Evolutionary conservation across 2,888 invertebrate species (phyloP), one percentile per base, ranked within the genome.

Genomic region (Eudasyphora cyanicolor): DNA sequence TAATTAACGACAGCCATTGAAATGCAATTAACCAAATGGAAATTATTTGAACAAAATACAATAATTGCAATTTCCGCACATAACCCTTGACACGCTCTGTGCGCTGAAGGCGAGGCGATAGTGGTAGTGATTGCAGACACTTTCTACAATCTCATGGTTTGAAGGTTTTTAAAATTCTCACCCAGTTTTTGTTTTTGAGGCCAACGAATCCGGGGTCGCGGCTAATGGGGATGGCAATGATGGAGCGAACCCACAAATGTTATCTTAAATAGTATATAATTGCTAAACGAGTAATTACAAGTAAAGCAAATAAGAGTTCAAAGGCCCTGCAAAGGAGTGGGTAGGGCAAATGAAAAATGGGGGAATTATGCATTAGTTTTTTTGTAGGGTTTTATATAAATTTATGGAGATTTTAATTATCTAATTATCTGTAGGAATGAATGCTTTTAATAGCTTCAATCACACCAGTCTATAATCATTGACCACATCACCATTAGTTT

Each of bases 121-220:
- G 57, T 24, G 14, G 5, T 24, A 12, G 27, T 4, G 49, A 19
- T 17, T 51, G 17, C 12, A n/a, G n/a, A n/a, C n/a, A n/a, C n/a
- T n/a, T n/a, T n/a, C n/a, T n/a, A n/a, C n/a, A 24, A 24, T 54
- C 8, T 54, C 1, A 24, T 54, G 54, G 12, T 24, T 1, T 10
- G 57, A 12, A 27, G 24, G 49, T 1, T 6, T 57, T 24, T 2
- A 24, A 27, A 27, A 8, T 27, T 24, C 57, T 54, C 54, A 54
- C 21, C 54, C 8, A 24, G n/a, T n/a, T n/a, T n/a, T n/a, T n/a
- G n/a, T 8, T 6, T 21, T 57, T 21, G 12, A 51, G 19, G 21
- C 27, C 24, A 57, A 57, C 14, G 14, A 75, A 60, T 74, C n/a
- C n/a, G 74, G 75, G 75, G 75, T 79, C 70, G 75, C 67, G 79